These are phyloP conservation scores for Upupa epops DNA, from an alignment of 2,113 vertebrate genomes.

Conservation along the genomic window DNA sequence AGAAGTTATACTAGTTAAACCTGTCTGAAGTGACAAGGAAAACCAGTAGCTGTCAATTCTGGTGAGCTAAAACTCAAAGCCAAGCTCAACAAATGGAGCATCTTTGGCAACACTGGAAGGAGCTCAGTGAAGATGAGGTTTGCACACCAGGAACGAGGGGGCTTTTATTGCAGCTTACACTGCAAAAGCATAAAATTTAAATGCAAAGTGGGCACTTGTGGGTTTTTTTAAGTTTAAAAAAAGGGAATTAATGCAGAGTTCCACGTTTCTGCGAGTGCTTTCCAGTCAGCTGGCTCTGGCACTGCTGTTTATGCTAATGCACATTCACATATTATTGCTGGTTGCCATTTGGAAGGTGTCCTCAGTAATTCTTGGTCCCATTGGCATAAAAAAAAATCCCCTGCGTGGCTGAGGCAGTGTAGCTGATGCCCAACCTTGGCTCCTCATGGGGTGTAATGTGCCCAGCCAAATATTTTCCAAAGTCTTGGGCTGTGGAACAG, in stretches of 20 bases:
- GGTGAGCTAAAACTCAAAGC: not conserved
- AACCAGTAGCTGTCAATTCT: not conserved
- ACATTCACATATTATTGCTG: not conserved
- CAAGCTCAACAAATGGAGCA: rapidly evolving
- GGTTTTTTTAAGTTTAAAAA: not conserved
- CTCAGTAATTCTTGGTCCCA: not conserved
- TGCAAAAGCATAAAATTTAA: not conserved
- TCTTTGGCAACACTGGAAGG: not conserved
- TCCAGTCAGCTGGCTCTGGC: not conserved
- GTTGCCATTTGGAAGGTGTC: slow-evolving; percentile 37
- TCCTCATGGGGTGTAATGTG: not conserved
- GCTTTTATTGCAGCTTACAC: not conserved
- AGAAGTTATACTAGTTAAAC: not conserved
- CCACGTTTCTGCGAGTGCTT: not conserved
- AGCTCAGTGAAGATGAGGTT: not conserved
- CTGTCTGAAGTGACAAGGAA: not conserved
- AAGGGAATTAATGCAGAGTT: not conserved
- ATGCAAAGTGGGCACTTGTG: not conserved
- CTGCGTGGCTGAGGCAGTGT: not conserved
- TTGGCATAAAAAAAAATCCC: not conserved
- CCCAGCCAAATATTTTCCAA: not conserved
- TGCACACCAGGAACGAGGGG: not conserved
- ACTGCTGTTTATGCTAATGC: not conserved
- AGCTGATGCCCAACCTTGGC: not conserved
- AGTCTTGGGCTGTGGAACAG: not conserved